Base-by-base conservation (phyloP, 2,113 vertebrate genomes). In the Muntiacus muntjak region DNA sequence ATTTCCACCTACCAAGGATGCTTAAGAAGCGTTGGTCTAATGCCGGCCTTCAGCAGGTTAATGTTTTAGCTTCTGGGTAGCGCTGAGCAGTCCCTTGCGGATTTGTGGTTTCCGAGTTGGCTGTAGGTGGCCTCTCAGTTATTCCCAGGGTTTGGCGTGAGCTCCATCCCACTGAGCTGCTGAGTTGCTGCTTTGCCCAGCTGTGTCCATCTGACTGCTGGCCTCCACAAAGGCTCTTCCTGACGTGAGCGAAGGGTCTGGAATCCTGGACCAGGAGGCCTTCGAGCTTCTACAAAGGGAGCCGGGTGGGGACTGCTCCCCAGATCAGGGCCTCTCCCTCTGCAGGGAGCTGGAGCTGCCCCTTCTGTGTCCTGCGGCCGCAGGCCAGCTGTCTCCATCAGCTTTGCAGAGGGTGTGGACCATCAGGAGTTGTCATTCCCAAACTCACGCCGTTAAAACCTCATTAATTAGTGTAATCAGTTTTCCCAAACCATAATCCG, bases 81-180 rank as follows among this genome's bases (percentile, higher is more conserved):
- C 43, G 33, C 71, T 14, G 50, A 86, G 82, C 19, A 23, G 76
- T 45, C 55, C 85, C 89, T 40, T 10, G 10, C 13, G 8, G 47
- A 79, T 84, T 33, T 93, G 92, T 92, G 94, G 89, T 94, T 97
- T 97, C 90, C 76, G 54, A 50, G 57, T 93, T 93, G 78, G 87
- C 86, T 93, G 76, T 30, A 89, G 86, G 83, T 88, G 92, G 79
- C 95, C 89, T 90, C 95, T 90, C 54, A 8, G 79, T 52, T 92
- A 52, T 57, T 97, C 90, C 81, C 64, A n/a, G 81, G 45, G 84
- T 71, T 90, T 71, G 33, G 64, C 64, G 0, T 54, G 58, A 85
- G 52, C 86, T 94, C 52, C 17, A 0, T 81, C 84, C 36, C 55
- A 23, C 58, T 57, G 45, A 94, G 87, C 89, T 87, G 78, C 93